These are phyloP conservation scores for Isichthys henryi DNA, from an alignment of 2,113 vertebrate genomes.

Conservation along the genomic window DNA sequence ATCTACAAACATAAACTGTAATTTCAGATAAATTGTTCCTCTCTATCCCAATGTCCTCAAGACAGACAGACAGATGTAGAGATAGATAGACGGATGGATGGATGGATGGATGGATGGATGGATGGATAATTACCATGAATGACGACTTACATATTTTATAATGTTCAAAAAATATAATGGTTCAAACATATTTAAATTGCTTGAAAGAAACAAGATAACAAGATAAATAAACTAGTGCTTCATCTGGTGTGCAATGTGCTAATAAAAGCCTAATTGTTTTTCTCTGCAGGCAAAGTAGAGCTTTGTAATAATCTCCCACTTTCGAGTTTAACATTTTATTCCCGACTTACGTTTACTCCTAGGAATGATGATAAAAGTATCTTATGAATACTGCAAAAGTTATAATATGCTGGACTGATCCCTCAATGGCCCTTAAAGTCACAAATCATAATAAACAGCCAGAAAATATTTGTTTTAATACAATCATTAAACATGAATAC, in stretches of 20 bases:
- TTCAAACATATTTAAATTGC: background rate
- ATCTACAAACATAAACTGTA: background rate
- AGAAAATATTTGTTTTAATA: slow-evolving; percentile 6
- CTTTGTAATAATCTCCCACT: background rate
- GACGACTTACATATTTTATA: background rate
- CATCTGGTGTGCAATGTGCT: background rate
- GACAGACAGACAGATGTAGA: background rate
- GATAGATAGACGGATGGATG: background rate
- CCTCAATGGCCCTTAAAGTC: background rate
- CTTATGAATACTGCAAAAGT: background rate
- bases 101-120: background rate
- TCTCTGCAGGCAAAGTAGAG: background rate
- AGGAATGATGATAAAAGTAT: background rate
- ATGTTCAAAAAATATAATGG: background rate
- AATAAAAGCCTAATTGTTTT: background rate
- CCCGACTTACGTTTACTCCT: background rate
- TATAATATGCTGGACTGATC: background rate
- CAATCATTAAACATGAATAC: slow-evolving; percentile 4
- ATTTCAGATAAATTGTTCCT: background rate
- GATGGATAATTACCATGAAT: background rate
- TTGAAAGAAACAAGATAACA: background rate
- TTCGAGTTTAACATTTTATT: background rate
- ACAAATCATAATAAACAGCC: slow-evolving; percentile 2
- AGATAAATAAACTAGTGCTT: background rate
- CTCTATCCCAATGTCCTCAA: background rate